Base-by-base conservation (phyloP, 2,113 vertebrate genomes). In the Accipiter cooperii region DNA sequence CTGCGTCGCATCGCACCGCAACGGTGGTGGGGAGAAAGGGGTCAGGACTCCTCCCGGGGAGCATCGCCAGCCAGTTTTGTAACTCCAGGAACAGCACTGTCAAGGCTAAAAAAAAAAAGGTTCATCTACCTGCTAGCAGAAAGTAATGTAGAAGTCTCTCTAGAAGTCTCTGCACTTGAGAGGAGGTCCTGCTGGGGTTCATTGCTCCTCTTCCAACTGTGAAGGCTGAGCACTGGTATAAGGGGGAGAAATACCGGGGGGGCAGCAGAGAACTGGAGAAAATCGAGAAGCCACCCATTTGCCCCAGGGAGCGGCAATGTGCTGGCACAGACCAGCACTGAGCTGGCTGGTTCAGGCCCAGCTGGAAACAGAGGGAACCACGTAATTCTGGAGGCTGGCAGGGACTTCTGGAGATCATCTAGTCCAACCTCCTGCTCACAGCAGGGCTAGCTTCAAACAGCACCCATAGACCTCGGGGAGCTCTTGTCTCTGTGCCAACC, bases 1-100 rank as follows among this genome's bases (percentile, higher is more conserved):
- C 31, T 10, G 2, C 24, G 20, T 13, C 61, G 9, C 33, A 5
- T 36, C 0, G 3, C 33, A 5, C n/a, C 0, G 3, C 3, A 3
- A 12, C 0, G 2, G 29, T 8, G 66, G 8, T 0, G 0, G 18
- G 36, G 40, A 65, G 9, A 68, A 68, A 6, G 3, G 26, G 9
- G 14, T 12, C 46, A 79, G 46, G 17, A 38, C 34, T 58, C 44
- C 46, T 55, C 6, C 2, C 0, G 0, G 14, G 46, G 33, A 77
- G 4, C 24, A 36, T 2, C 7, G 7, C 17, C 36, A 55, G 33
- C 13, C 75, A 38, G 8, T 14, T 46, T 57, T 29, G 10, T 38
- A 46, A 75, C n/a, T 49, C 31, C 2, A 0, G 7, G 13, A 69
- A 44, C 17, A 74, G 31, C 4, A 5, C 2, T 18, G 13, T 18